Evolutionary conservation across 2,888 invertebrate species (phyloP).

Genomic region (Pollenia angustigena): DNA sequence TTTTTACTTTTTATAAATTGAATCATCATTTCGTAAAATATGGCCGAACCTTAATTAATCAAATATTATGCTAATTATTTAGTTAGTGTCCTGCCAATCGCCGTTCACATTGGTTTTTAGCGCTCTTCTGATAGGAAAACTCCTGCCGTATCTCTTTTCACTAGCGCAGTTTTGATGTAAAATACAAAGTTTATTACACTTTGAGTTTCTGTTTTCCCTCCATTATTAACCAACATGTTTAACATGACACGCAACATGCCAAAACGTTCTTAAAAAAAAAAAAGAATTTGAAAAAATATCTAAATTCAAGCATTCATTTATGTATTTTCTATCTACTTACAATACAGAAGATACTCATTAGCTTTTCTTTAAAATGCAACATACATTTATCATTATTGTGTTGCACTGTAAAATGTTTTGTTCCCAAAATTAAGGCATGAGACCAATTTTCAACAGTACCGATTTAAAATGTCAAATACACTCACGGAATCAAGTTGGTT

Average conservation of each 20-base stretch:
- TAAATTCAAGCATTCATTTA: neutral
- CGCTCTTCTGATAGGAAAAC: too few relatives aligned
- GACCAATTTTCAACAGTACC: slow-evolving; percentile 24
- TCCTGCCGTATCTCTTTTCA: too few relatives aligned
- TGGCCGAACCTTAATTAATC: too few relatives aligned
- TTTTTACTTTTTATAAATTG: too few relatives aligned
- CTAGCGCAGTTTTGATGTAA: too few relatives aligned
- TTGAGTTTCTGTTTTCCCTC: slow-evolving; percentile 8
- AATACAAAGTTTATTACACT: neutral
- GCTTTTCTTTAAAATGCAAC: slow-evolving; percentile 41
- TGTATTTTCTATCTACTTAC: neutral
- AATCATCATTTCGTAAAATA: too few relatives aligned
- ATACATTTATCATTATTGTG: slow-evolving; percentile 51
- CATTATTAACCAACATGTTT: slow-evolving; percentile 63
- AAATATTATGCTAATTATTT: too few relatives aligned
- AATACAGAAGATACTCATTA: neutral
- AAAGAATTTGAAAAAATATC: neutral
- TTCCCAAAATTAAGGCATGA: slow-evolving; percentile 8
- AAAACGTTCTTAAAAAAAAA: slow-evolving; percentile 10
- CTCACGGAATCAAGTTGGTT: neutral
- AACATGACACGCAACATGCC: slow-evolving; percentile 68
- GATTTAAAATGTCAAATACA: neutral
- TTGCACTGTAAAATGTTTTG: neutral
- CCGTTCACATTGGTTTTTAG: too few relatives aligned
- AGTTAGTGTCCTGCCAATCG: too few relatives aligned